These are phyloP conservation scores for Syndactyla subalaris DNA, from an alignment of 2,797 vertebrate genomes.

Conservation along the genomic window DNA sequence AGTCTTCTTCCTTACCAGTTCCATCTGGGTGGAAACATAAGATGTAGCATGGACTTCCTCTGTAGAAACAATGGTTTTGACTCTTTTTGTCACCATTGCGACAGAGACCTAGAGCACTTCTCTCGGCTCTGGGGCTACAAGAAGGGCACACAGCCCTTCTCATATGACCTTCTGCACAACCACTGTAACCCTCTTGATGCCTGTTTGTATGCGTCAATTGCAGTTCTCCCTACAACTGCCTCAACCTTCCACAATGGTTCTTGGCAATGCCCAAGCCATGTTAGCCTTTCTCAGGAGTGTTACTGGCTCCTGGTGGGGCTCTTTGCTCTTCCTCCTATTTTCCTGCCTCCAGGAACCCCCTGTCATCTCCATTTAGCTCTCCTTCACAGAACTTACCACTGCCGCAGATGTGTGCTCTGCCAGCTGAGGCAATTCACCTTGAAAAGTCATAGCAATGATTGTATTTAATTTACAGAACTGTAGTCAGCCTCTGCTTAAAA, in stretches of 20 bases:
- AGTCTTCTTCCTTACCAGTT: neutral
- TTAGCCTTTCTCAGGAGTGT: neutral
- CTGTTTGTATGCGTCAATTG: neutral
- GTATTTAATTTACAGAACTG: neutral
- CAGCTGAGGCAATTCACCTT: neutral
- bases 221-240: neutral
- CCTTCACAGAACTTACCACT: neutral
- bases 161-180: neutral
- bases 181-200: neutral
- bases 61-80: neutral
- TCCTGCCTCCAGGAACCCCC: neutral
- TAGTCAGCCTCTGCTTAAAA: neutral
- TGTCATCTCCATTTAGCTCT: neutral
- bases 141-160: neutral
- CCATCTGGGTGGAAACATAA: neutral
- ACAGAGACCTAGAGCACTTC: neutral
- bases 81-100: neutral
- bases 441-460: neutral
- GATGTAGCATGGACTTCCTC: neutral
- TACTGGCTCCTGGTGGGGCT: neutral
- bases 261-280: neutral
- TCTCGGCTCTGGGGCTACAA: neutral
- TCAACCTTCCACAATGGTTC: neutral
- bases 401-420: neutral
- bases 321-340: neutral